Evolutionary conservation across 2,797 vertebrate species (phyloP).

Genomic region (Margarornis squamiger): DNA sequence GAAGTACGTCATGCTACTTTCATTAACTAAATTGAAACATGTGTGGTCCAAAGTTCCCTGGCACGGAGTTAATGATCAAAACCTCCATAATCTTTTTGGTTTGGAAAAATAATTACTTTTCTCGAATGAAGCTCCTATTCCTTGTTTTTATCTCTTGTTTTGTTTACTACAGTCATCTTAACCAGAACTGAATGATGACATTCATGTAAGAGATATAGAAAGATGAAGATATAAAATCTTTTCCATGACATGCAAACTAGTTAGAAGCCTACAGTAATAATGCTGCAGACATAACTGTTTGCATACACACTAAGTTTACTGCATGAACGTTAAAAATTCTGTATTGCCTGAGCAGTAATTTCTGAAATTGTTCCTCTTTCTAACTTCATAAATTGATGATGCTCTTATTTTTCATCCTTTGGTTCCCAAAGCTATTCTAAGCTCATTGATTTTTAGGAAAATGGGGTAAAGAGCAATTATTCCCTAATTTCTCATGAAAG

Average conservation of each 20-base stretch:
- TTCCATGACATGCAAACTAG: neutral
- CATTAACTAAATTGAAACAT: conserved; percentile 25
- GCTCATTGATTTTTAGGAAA: neutral
- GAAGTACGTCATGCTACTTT: conserved; percentile 14
- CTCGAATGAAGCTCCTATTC: neutral
- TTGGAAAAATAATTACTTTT: neutral
- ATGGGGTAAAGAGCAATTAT: neutral
- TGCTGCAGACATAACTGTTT: neutral
- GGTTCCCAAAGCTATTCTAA: neutral
- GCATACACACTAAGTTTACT: neutral
- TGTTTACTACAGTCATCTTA: neutral
- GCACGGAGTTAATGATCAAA: neutral
- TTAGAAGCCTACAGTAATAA: neutral
- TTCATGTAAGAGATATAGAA: neutral
- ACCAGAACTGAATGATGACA: neutral
- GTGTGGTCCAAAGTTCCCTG: neutral
- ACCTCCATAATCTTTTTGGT: neutral
- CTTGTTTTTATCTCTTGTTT: neutral
- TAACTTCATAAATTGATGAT: neutral
- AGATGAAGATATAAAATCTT: neutral
- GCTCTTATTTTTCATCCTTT: neutral
- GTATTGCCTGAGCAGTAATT: neutral
- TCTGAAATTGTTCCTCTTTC: neutral
- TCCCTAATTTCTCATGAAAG: neutral
- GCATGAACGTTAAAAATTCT: neutral